These are phyloP conservation scores for Polydrusus tereticollis DNA, from an alignment of 2,888 invertebrate genomes.

Conservation along the genomic window DNA sequence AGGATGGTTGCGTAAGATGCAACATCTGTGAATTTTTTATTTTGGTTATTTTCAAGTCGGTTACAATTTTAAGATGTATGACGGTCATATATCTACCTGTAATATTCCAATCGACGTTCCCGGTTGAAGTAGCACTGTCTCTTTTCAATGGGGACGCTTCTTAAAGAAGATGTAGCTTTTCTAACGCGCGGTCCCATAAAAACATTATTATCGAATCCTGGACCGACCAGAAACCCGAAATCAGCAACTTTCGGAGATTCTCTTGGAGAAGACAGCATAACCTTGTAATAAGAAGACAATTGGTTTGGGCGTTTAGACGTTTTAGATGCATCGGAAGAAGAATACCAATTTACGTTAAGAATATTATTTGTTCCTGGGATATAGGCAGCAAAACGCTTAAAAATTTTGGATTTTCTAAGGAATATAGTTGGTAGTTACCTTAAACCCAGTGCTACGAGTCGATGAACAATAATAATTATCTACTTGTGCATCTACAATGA, in stretches of 20 bases:
- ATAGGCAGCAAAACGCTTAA: too few species aligned
- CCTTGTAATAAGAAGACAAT: constrained; percentile 67
- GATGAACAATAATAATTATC: constrained; percentile 86
- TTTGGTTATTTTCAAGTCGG: background rate
- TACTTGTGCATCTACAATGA: constrained; percentile 79
- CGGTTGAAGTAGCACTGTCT: constrained; percentile 81
- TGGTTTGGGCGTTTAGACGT: too few species aligned
- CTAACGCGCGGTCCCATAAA: constrained; percentile 77
- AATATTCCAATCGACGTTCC: constrained; percentile 79
- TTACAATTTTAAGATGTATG: background rate
- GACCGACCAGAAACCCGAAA: constrained; percentile 78
- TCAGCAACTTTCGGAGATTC: constrained; percentile 86
- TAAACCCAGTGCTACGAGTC: constrained; percentile 80
- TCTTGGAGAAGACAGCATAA: constrained; percentile 83
- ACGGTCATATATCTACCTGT: constrained; percentile 59
- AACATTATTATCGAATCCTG: constrained; percentile 80
- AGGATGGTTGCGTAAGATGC: too few species aligned
- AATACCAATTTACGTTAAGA: too few species aligned
- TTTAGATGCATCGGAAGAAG: too few species aligned
- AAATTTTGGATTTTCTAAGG: background rate
- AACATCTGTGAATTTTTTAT: too few species aligned
- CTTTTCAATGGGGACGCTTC: constrained; percentile 72
- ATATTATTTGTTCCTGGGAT: too few species aligned
- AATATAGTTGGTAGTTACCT: constrained; percentile 68
- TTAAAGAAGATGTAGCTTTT: constrained; percentile 73